Evolutionary conservation across 2,797 vertebrate genomes (phyloP), one percentile per base, ranked within the genome.

Genomic region (Microctenopoma lineatum): DNA sequence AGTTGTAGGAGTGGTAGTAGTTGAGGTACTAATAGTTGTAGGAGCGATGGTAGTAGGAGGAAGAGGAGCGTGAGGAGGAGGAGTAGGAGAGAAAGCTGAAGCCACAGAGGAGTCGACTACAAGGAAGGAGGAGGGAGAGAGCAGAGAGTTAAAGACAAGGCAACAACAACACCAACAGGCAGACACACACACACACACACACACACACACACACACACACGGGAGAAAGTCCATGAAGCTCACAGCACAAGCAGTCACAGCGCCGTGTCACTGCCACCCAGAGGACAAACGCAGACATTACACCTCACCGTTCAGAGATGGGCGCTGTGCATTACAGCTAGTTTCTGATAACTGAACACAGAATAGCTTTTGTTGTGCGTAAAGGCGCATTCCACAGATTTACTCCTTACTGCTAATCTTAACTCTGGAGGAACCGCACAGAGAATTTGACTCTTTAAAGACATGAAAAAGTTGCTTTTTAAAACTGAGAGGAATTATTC

Each of bases 101-200:
- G 93, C 80, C 86, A 92, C 67, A 70, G 89, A 73, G 78, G 68
- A 77, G 29, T 93, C 91, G 70, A 92, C 92, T 91, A 91, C 94
- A 96, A 91, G 80, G 89, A 88, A 94, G 75, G 85, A 85, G 85
- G 73, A 18, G 59, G 85, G 62, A 95, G 77, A 95, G 86, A 93
- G 79, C 75, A 93, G 45, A 93, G 73, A 83, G 89, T 94, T 92
- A 92, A 87, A 82, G 58, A 83, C 69, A 84, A 41, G 77, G 50
- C 50, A 84, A 73, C 42, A 89, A 66, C 58, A 70, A 70, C 47
- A 66, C 47, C 42, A 27, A 77, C 66, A 78, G 45, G 48, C 21
- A 57, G 10, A 53, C 44, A 73, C 60, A 83, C 54, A 81, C 27
- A 29, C 4, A 58, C 77, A 68, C 61, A 70, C 48, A 73, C 32